Evolutionary conservation across 2,113 vertebrate species (phyloP).

Genomic region (Gadus macrocephalus): DNA sequence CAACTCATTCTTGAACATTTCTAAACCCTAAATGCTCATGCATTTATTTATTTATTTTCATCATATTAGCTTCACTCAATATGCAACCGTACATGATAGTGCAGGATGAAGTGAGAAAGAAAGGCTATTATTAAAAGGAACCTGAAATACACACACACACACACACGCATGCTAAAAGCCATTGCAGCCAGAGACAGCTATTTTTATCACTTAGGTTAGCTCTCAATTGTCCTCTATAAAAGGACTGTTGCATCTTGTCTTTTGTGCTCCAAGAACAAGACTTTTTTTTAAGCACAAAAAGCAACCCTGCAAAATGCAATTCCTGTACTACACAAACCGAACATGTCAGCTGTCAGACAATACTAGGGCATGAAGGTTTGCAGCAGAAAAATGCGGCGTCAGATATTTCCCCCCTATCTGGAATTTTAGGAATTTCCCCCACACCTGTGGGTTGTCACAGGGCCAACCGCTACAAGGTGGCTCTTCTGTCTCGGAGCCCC

Average conservation of each 20-base stretch:
- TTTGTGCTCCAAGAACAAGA: no score
- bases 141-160: constrained; percentile 41
- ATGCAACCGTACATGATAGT: constrained; percentile 18
- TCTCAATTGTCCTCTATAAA: constrained; percentile 56
- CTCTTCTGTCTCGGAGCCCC: not conserved
- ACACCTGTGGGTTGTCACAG: no score
- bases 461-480: no score
- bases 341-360: no score
- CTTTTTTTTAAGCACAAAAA: no score
- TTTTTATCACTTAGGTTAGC: constrained; percentile 56
- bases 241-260: constrained; percentile 7
- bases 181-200: constrained; percentile 48
- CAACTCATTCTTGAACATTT: no score
- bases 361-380: no score
- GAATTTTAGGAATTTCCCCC: no score
- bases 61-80: constrained; percentile 39
- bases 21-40: constrained; percentile 10
- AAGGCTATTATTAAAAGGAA: constrained; percentile 73
- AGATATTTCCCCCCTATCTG: no score
- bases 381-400: no score
- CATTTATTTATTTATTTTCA: constrained; percentile 61
- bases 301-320: no score
- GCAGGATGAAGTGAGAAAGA: constrained; percentile 33
- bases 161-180: constrained; percentile 27
- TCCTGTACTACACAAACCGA: no score